Evolutionary conservation across 2,113 vertebrate genomes (phyloP).

Genomic region (Papio anubis): DNA sequence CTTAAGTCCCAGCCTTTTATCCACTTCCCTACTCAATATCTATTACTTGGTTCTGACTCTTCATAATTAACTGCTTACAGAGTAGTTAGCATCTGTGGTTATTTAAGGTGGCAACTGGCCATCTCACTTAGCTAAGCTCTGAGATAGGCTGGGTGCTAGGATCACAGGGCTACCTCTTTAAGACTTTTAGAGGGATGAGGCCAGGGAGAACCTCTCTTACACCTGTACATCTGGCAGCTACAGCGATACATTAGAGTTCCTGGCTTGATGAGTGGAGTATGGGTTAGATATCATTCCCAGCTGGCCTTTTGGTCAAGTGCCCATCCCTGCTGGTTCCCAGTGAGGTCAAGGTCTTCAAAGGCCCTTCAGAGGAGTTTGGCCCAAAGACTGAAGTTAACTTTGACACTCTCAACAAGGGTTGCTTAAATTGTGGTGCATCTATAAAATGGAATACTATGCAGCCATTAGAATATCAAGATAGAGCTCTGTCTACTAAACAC

Average conservation of each 20-base stretch:
- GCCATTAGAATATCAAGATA: background rate
- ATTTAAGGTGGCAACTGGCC: background rate
- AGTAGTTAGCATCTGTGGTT: background rate
- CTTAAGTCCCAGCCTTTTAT: background rate
- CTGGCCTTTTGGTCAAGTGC: background rate
- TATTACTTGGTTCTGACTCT: background rate
- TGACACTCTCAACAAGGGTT: background rate
- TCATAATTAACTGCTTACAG: background rate
- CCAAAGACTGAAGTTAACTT: background rate
- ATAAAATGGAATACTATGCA: background rate
- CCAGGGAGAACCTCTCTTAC: background rate
- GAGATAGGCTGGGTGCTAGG: background rate
- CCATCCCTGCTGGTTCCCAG: background rate
- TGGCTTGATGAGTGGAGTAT: background rate
- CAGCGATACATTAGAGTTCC: background rate
- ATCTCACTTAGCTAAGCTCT: background rate
- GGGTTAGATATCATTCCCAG: background rate
- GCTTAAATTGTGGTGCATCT: background rate
- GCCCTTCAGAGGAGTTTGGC: background rate
- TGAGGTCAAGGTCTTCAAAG: background rate
- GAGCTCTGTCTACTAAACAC: background rate
- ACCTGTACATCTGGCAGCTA: background rate
- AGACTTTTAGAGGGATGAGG: background rate
- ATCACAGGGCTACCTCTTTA: background rate
- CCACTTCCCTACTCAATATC: background rate